Base-by-base conservation (phyloP, 1,140 invertebrate species). In the Pissodes strobi region DNA sequence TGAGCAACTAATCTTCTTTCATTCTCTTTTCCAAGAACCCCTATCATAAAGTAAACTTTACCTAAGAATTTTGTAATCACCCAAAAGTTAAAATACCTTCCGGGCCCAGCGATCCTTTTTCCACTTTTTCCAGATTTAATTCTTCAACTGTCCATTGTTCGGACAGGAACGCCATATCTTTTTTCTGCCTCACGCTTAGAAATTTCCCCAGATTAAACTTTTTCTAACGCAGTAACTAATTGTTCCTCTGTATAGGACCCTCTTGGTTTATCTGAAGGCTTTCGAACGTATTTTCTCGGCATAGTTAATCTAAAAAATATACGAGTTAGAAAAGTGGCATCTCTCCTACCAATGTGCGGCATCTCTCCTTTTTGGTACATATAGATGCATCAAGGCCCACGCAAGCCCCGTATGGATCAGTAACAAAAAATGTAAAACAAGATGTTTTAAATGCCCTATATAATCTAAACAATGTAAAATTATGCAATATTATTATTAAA, bases 261-360 rank as follows among this genome's bases (percentile, higher is more conserved):
- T 43, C 30, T 19, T 19, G 22, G 18, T 19, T 19, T 19, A 22
- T 19, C 45, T 13, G 18, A 19, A 9, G 19, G n/a, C 22, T 57
- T 57, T 37, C 55, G 10, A 8, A 41, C 9, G 22, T 57, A 57
- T 45, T 57, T 43, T 57, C 55, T 41, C 4, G 55, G 55, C 37
- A 57, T 57, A 41, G 22, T 25, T 21, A 27, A 12, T 13, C 15
- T n/a, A 56, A 39, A 18, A 18, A 39, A 38, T 9, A 19, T 8
- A 49, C 19, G 9, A 9, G 8, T 27, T 13, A 21, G 8, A 21
- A 52, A 17, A 30, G 49, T 17, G 23, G 21, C 12, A 27, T 52
- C 13, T 52, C 13, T 52, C 49, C 6, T 2, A 2, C 25, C 9
- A 12, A 3, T 27, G 19, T 17, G n/a, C n/a, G n/a, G n/a, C n/a